Evolutionary conservation across 2,113 vertebrate species (phyloP).

Genomic region (Platysteira castanea): DNA sequence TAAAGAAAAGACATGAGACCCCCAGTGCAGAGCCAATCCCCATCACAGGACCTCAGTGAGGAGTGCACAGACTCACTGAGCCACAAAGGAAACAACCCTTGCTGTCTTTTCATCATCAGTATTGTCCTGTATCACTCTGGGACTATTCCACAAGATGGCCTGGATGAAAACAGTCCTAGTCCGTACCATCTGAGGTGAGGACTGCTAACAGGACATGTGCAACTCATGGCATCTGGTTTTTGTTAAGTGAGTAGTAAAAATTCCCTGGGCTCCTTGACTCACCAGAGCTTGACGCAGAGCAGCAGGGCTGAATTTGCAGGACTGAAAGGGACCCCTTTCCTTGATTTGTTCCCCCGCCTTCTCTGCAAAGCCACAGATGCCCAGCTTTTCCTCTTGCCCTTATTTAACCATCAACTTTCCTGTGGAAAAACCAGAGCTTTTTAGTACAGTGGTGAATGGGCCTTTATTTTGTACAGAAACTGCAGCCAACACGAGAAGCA

Average conservation of each 20-base stretch:
- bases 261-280: background rate
- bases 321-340: background rate
- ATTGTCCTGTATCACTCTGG: fast-evolving
- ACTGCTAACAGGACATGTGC: background rate
- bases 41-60: fast-evolving
- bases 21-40: background rate
- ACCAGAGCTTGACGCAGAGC: background rate
- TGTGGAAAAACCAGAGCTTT: background rate
- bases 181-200: background rate
- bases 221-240: background rate
- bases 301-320: background rate
- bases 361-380: background rate
- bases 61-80: background rate
- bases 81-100: fast-evolving
- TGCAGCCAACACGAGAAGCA: background rate
- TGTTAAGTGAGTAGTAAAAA: slow-evolving; percentile 28
- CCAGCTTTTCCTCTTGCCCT: background rate
- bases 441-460: background rate
- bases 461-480: slow-evolving; percentile 10
- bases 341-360: background rate
- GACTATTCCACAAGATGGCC: background rate
- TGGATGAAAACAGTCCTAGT: background rate
- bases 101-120: background rate
- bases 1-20: background rate
- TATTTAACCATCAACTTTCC: background rate